Percentiles rank a stretch among this genome's conserved stretches.
These are phyloP conservation scores for Allacma fusca DNA, from an alignment of 2,888 invertebrate genomes.

Conservation along the genomic window DNA sequence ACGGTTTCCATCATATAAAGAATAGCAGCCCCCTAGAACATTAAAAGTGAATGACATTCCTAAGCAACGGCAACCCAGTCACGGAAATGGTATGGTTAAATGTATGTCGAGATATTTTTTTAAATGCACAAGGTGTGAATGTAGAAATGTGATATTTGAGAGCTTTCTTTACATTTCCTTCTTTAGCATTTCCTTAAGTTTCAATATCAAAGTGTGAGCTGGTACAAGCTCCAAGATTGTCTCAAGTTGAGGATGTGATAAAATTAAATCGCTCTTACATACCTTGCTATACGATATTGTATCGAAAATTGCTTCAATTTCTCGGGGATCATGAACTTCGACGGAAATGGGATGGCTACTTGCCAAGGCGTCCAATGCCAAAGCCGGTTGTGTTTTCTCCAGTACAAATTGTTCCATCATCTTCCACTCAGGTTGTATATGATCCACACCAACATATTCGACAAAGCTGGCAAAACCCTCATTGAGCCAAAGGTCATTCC, in stretches of 20 bases:
- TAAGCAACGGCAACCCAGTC: background rate
- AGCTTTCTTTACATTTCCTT: too few species aligned
- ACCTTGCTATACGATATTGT: slow-evolving; percentile 79
- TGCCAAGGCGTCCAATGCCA: slow-evolving; percentile 74
- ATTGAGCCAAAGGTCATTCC: slow-evolving; percentile 91
- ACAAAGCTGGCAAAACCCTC: slow-evolving; percentile 87
- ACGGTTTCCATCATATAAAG: slow-evolving; percentile 77
- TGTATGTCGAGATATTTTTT: too few species aligned
- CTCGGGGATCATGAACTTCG: slow-evolving; percentile 73
- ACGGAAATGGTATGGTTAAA: too few species aligned
- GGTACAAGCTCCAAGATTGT: background rate
- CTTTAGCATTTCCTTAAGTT: too few species aligned
- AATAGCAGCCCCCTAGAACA: slow-evolving; percentile 73
- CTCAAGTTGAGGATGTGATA: background rate
- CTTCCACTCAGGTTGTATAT: slow-evolving; percentile 72
- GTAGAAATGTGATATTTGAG: too few species aligned
- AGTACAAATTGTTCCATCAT: slow-evolving; percentile 77
- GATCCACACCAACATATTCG: slow-evolving; percentile 75
- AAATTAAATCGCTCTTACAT: slow-evolving; percentile 42
- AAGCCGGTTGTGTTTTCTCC: slow-evolving; percentile 74
- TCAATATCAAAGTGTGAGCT: background rate
- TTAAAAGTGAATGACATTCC: slow-evolving; percentile 39
- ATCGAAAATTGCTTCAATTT: slow-evolving; percentile 78
- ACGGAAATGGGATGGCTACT: slow-evolving; percentile 77
- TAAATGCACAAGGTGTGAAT: too few species aligned